Evolutionary conservation across 1,140 invertebrate species (phyloP).

Genomic region (Chironomus striatipennis): DNA sequence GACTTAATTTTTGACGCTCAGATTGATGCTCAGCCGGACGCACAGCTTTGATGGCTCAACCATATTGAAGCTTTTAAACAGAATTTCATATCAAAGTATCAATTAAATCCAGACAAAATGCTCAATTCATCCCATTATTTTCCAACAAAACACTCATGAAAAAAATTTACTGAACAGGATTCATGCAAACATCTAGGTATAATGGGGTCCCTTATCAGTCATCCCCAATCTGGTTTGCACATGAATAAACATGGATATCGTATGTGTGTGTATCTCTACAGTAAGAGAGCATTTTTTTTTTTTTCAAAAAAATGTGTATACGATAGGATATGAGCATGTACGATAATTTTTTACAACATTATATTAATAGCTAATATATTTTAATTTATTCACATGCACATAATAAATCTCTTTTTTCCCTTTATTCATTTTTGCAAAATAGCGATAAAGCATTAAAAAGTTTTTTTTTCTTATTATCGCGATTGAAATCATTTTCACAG

Average conservation of each 20-base stretch:
- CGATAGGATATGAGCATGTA: conserved; percentile 18
- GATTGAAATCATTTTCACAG: not conserved
- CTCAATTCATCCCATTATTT: too few relatives aligned
- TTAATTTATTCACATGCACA: conserved; percentile 23
- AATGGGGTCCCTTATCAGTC: not conserved
- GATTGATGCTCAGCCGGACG: too few relatives aligned
- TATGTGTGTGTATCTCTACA: not conserved
- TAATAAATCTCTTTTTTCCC: conserved; percentile 2
- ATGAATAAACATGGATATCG: conserved; percentile 17
- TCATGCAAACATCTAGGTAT: not conserved
- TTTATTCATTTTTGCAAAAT: not conserved
- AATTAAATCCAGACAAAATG: not conserved
- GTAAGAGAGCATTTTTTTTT: not conserved
- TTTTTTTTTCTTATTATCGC: not conserved
- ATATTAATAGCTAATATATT: conserved; percentile 24
- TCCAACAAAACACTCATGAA: too few relatives aligned
- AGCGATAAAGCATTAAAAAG: conserved; percentile 17
- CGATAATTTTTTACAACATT: conserved; percentile 16
- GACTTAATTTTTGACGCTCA: too few relatives aligned
- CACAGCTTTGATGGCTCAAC: too few relatives aligned
- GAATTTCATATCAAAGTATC: too few relatives aligned
- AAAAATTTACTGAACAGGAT: not conserved
- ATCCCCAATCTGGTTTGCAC: conserved; percentile 17
- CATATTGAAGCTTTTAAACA: too few relatives aligned
- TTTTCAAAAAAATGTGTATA: conserved; percentile 10